phyloP scores from a whole-genome alignment of 2,113 vertebrate genomes.

The Dicrurus megarhynchus region DNA sequence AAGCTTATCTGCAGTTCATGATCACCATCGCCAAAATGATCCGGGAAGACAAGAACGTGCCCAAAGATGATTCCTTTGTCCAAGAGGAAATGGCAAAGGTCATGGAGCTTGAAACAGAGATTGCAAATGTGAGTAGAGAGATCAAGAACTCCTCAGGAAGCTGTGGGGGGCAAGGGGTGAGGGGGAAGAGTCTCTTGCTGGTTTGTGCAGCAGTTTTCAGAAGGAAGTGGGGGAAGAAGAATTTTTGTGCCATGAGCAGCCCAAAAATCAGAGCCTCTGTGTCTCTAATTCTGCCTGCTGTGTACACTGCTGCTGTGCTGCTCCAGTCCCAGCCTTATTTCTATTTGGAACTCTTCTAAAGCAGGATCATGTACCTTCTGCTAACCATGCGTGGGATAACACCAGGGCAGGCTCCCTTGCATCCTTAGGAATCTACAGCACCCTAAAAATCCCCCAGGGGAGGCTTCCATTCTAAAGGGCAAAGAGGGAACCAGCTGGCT shows the following conservation, averaged over 20 bases:
- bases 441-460: neutral
- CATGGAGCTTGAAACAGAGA: constrained; percentile 88
- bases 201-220: neutral
- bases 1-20: constrained; percentile 95
- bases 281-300: neutral
- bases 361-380: neutral
- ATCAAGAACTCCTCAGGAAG: neutral
- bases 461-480: neutral
- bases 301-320: neutral
- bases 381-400: neutral
- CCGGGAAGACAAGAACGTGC: constrained; percentile 83
- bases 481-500: neutral
- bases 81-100: constrained; percentile 88
- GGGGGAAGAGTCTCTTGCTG: neutral
- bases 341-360: neutral
- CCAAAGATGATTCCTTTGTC: constrained; percentile 77
- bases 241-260: neutral
- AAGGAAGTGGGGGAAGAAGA: neutral
- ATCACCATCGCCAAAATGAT: constrained; percentile 85
- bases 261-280: neutral
- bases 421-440: neutral
- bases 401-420: neutral
- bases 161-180: neutral
- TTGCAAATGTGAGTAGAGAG: constrained; percentile 85
- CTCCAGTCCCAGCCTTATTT: neutral